Evolutionary conservation across 1,140 invertebrate species (phyloP).

Genomic region (Neotoxoptera formosana): DNA sequence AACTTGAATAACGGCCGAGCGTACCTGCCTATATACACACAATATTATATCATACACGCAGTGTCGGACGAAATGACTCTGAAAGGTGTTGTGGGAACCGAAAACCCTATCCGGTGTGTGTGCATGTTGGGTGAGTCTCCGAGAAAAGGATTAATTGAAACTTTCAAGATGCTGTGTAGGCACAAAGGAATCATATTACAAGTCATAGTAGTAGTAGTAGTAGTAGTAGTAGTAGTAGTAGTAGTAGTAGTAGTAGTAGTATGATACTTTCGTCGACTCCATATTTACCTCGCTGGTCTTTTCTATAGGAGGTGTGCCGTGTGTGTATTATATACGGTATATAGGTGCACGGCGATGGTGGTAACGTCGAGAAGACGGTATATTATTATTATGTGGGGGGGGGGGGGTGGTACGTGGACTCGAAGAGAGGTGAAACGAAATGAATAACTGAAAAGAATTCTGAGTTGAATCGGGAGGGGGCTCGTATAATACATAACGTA

Average conservation of each 20-base stretch:
- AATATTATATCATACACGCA: neutral
- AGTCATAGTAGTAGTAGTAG: neutral
- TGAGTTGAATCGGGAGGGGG: too few species aligned
- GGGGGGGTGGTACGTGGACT: neutral
- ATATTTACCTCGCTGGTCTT: slow-evolving; percentile 28
- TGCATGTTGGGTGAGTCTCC: slow-evolving; percentile 39
- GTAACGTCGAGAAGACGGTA: neutral
- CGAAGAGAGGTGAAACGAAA: neutral
- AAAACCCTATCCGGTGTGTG: neutral
- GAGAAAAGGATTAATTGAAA: slow-evolving; percentile 59
- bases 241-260: too few species aligned
- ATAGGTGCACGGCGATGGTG: neutral
- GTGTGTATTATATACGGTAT: neutral
- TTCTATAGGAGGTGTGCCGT: neutral
- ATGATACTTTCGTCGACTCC: neutral
- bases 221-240: neutral
- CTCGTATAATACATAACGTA: neutral
- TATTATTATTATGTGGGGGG: slow-evolving; percentile 7
- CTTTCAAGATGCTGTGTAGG: slow-evolving; percentile 48
- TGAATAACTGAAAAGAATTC: slow-evolving; percentile 18
- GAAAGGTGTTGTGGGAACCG: slow-evolving; percentile 17
- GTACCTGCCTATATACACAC: neutral
- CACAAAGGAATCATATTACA: slow-evolving; percentile 30
- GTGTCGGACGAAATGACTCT: neutral
- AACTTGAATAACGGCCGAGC: neutral